Conservation (phyloP, 2,888 invertebrate species). For the Nematopogon swammerdamellus region DNA sequence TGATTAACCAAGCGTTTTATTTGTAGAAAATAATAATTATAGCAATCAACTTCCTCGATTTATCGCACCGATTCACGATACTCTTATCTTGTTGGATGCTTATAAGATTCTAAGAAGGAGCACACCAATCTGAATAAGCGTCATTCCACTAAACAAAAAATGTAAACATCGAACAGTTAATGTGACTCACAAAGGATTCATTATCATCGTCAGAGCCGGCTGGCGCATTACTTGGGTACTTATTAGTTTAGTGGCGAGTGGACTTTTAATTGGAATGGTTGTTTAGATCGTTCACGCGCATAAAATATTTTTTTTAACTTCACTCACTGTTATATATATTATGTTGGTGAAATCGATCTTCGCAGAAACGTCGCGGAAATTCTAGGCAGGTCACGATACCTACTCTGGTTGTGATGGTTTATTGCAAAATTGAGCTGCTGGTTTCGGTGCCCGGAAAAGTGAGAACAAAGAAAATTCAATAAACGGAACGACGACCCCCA, state of each 20-base stretch:
- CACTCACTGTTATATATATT: too few species aligned
- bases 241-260: neutral
- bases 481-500: neutral
- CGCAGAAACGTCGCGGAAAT: too few species aligned
- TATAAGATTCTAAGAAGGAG: constrained; percentile 27
- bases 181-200: constrained; percentile 53
- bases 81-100: constrained; percentile 16
- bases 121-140: constrained; percentile 4
- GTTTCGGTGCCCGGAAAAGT: constrained; percentile 15
- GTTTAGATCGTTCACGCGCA: neutral
- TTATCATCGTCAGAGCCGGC: constrained; percentile 27
- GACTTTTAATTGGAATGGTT: neutral
- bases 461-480: constrained; percentile 41
- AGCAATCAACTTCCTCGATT: too few species aligned
- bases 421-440: too few species aligned
- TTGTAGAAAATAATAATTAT: too few species aligned
- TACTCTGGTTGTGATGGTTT: too few species aligned
- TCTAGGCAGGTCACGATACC: too few species aligned
- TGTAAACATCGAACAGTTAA: constrained; percentile 26
- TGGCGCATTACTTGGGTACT: neutral
- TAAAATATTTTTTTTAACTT: too few species aligned
- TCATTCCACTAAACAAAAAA: constrained; percentile 40
- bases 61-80: too few species aligned
- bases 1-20: too few species aligned
- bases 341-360: too few species aligned